Evolutionary conservation across 2,113 vertebrate genomes (phyloP).

Genomic region (Bambusicola thoracicus): DNA sequence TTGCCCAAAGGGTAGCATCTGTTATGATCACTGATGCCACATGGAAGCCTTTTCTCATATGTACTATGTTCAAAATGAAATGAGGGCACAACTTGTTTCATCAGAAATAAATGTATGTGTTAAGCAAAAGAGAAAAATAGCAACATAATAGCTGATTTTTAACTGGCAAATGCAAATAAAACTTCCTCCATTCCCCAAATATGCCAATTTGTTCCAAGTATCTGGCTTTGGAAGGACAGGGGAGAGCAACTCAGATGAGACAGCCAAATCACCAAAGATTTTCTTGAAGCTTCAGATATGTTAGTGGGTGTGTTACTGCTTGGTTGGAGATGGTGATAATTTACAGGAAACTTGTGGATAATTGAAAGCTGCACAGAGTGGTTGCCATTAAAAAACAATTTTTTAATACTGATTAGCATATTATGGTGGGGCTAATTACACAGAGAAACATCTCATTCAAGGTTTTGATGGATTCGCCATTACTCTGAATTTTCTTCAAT

Average conservation of each 20-base stretch:
- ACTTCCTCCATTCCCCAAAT: neutral
- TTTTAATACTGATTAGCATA: constrained; percentile 31
- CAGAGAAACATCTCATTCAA: neutral
- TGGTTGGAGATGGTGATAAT: neutral
- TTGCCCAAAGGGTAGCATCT: constrained; percentile 57
- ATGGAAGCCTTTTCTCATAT: constrained; percentile 40
- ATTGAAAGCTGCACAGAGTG: neutral
- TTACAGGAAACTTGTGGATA: neutral
- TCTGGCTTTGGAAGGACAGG: neutral
- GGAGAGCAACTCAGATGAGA: neutral
- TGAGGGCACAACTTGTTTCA: neutral
- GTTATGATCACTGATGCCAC: constrained; percentile 35
- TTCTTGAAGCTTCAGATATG: neutral
- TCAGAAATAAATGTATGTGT: neutral
- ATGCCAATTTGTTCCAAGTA: neutral
- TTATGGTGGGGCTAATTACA: constrained; percentile 18
- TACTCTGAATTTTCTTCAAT: neutral
- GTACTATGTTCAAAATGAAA: constrained; percentile 24
- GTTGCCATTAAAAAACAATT: constrained; percentile 9
- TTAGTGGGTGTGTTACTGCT: neutral
- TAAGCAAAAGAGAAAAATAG: neutral
- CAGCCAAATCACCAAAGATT: neutral
- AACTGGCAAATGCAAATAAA: neutral
- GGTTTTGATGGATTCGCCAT: neutral
- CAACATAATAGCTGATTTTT: neutral